Percentiles rank a stretch among this genome's conserved stretches.
phyloP scores from a whole-genome alignment of 2,113 vertebrate species.

The Microtus pennsylvanicus region DNA sequence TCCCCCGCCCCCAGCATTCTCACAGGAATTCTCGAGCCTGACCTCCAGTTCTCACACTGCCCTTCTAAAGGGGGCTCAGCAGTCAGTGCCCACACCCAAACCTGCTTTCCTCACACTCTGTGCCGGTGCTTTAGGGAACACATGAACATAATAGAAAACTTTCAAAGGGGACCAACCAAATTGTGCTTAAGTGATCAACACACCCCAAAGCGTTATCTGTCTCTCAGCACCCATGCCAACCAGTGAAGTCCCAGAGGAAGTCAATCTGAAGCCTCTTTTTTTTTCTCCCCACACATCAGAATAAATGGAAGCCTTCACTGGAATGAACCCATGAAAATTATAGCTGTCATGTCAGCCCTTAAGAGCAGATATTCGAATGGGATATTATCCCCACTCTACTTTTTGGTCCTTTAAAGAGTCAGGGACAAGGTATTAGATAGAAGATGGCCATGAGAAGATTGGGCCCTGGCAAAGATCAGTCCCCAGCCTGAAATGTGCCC shows the following conservation, averaged over 20 bases:
- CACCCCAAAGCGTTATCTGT: neutral
- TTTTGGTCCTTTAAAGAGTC: slow-evolving; percentile 72
- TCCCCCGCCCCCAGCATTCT: neutral
- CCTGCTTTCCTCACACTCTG: neutral
- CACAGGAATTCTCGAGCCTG: neutral
- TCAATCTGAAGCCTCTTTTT: neutral
- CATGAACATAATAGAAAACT: neutral
- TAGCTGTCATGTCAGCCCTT: slow-evolving; percentile 68
- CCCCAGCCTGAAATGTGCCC: slow-evolving; percentile 15
- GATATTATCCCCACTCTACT: slow-evolving; percentile 62
- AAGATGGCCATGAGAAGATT: slow-evolving; percentile 1
- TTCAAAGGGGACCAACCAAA: neutral
- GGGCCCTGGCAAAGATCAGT: slow-evolving; percentile 61
- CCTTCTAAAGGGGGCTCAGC: neutral
- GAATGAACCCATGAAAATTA: slow-evolving; percentile 69
- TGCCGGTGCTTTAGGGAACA: neutral
- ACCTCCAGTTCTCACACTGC: neutral
- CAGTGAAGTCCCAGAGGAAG: slow-evolving; percentile 14
- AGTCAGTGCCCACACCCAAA: neutral
- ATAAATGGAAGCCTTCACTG: slow-evolving; percentile 60
- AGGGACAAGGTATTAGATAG: slow-evolving; percentile 64
- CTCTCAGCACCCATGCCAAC: neutral
- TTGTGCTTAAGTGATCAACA: neutral
- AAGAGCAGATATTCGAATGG: slow-evolving; percentile 64
- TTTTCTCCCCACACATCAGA: neutral